phyloP scores from a whole-genome alignment of 1,140 invertebrate species.

The Akabosia matsudoensis region DNA sequence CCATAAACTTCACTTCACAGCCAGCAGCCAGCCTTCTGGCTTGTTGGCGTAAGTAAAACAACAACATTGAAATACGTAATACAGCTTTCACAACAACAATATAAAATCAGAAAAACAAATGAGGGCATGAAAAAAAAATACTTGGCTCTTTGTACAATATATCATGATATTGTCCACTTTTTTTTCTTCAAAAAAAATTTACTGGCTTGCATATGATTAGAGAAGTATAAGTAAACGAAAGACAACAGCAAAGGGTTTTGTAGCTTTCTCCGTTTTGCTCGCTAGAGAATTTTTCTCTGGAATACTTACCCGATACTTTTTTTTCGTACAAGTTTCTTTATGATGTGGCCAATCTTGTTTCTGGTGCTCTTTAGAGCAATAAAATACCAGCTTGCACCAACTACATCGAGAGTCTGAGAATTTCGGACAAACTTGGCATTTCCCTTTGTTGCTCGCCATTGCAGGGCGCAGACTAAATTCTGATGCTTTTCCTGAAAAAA shows the following conservation, averaged over 20 bases:
- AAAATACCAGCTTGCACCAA: conserved; percentile 67
- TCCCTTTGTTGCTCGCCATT: conserved; percentile 26
- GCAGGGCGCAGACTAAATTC: no score
- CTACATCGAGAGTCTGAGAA: conserved; percentile 58
- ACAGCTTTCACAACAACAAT: background rate
- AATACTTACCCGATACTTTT: conserved; percentile 34
- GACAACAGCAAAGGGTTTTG: no score
- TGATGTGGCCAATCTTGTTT: conserved; percentile 71
- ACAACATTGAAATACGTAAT: background rate
- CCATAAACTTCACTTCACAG: background rate
- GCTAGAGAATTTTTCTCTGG: background rate
- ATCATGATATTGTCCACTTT: no score
- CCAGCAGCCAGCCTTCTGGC: no score
- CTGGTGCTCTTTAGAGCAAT: conserved; percentile 76
- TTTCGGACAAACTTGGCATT: conserved; percentile 41
- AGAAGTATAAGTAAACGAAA: background rate
- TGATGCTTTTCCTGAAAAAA: no score
- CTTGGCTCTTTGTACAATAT: no score
- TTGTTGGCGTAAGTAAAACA: conserved; percentile 4
- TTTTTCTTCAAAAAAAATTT: no score
- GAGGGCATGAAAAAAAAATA: no score
- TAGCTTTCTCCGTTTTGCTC: background rate
- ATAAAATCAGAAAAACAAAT: background rate
- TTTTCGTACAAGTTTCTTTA: conserved; percentile 54
- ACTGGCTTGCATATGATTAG: background rate